Percentiles rank a stretch among this genome's conserved stretches.
Evolutionary conservation across 2,113 vertebrate genomes (phyloP).

Genomic region (Myrmecobius fasciatus): DNA sequence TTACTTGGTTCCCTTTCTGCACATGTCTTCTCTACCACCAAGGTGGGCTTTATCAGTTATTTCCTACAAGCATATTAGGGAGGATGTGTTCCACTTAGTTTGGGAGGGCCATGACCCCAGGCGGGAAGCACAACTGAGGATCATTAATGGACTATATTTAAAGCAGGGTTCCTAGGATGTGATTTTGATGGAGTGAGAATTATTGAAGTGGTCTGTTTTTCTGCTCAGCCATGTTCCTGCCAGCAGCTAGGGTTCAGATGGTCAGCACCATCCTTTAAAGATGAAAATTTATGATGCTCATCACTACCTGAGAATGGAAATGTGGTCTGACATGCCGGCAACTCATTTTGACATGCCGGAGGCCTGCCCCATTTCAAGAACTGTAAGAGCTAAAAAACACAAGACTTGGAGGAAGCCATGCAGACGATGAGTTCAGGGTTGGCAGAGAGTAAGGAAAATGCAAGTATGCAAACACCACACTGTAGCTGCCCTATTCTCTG

Average conservation of each 20-base stretch:
- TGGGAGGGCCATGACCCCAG: background rate
- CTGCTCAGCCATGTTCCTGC: conserved; percentile 2
- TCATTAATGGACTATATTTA: background rate
- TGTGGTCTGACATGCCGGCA: conserved; percentile 24
- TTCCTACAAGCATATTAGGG: background rate
- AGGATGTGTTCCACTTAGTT: background rate
- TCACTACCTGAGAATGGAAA: conserved; percentile 25
- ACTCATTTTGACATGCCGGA: conserved; percentile 6
- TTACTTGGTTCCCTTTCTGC: conserved; percentile 21
- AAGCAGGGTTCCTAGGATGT: background rate
- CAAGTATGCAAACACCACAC: conserved; percentile 47
- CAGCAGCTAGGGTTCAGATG: conserved; percentile 3
- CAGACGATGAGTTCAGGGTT: conserved; percentile 58
- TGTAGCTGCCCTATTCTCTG: conserved; percentile 17
- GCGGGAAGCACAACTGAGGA: background rate
- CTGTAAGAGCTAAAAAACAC: background rate
- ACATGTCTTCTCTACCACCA: background rate
- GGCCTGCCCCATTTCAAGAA: conserved; percentile 12
- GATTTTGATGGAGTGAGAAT: background rate
- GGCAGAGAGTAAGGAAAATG: conserved; percentile 65
- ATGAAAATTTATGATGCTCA: conserved; percentile 36
- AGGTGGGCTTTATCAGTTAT: background rate
- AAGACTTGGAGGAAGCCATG: conserved; percentile 58
- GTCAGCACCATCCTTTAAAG: conserved; percentile 53
- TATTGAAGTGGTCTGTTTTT: conserved; percentile 16